These are phyloP conservation scores for Cathartes aura DNA, from an alignment of 2,113 vertebrate genomes.

Conservation along the genomic window DNA sequence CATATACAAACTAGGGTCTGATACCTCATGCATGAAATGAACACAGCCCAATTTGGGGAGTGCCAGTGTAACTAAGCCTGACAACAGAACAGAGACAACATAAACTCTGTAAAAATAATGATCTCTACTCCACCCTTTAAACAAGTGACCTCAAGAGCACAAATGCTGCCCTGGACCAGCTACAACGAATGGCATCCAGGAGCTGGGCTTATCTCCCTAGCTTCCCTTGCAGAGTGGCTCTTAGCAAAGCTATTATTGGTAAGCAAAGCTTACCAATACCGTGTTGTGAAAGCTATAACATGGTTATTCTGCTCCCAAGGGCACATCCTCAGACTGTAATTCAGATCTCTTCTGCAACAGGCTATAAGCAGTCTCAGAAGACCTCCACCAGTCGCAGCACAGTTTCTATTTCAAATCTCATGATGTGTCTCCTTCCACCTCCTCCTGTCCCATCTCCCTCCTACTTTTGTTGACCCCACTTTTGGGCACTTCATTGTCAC, in stretches of 20 bases:
- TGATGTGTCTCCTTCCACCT: neutral
- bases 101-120: slow-evolving; percentile 7
- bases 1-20: neutral
- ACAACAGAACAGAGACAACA: slow-evolving; percentile 23
- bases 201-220: neutral
- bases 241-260: neutral
- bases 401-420: neutral
- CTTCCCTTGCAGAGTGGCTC: neutral
- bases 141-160: neutral
- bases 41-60: neutral
- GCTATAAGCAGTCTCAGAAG: neutral
- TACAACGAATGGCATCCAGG: neutral
- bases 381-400: neutral
- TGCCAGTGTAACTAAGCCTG: neutral
- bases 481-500: neutral
- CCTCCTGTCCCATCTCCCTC: neutral
- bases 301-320: neutral
- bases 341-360: neutral
- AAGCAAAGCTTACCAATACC: neutral
- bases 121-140: slow-evolving; percentile 28
- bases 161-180: neutral
- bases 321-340: neutral
- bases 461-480: neutral
- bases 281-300: neutral
- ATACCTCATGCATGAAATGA: neutral